A percentile compares a stretch with the other conserved stretches of the same genome.
These are phyloP conservation scores for Micoletzkya japonica DNA, from an alignment of 2,888 invertebrate genomes.

Conservation along the genomic window DNA sequence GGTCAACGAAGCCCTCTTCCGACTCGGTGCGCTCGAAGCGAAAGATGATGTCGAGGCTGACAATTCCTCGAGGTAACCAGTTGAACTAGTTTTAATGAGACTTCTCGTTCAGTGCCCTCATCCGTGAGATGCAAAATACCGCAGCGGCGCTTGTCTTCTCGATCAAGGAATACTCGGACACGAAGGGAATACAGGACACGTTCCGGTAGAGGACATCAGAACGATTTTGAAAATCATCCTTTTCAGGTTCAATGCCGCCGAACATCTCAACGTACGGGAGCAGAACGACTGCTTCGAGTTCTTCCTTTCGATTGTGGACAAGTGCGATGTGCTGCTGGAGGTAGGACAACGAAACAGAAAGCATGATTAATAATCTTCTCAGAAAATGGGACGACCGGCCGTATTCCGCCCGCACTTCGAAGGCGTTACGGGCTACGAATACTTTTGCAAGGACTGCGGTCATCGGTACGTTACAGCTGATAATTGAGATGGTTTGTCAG, in stretches of 20 bases:
- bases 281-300: slow-evolving; percentile 24
- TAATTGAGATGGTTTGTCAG: background rate
- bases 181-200: background rate
- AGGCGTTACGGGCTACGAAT: slow-evolving; percentile 17
- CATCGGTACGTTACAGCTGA: slow-evolving; percentile 9
- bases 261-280: slow-evolving; percentile 3
- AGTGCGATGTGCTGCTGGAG: slow-evolving; percentile 14
- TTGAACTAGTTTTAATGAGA: too few species aligned
- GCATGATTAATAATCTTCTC: background rate
- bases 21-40: background rate
- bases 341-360: background rate
- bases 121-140: background rate
- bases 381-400: slow-evolving; percentile 4
- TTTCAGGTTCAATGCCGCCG: background rate
- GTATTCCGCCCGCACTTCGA: slow-evolving; percentile 15
- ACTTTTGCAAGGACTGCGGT: slow-evolving; percentile 16
- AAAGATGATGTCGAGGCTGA: too few species aligned
- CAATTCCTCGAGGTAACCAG: too few species aligned
- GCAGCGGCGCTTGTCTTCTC: background rate
- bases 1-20: background rate
- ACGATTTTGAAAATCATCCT: background rate
- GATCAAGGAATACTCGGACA: too few species aligned
- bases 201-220: background rate
- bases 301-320: slow-evolving; percentile 18
- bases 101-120: background rate